A percentile compares a stretch with the other conserved stretches of the same genome.
phyloP scores from a whole-genome alignment of 2,113 vertebrate species.

The Lepisosteus osseus region DNA sequence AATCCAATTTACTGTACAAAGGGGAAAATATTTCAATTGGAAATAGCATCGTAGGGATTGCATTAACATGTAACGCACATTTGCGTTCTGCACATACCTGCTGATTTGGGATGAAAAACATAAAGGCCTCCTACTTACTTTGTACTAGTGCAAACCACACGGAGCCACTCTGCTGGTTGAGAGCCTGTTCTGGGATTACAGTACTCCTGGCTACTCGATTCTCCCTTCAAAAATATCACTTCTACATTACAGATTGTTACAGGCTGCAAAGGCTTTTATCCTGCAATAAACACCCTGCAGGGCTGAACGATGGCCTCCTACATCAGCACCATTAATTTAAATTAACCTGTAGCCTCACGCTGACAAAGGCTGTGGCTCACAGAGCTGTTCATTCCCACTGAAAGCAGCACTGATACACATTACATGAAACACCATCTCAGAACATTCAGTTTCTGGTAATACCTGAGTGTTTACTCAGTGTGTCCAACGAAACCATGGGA shows the following conservation, averaged over 20 bases:
- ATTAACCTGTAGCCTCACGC: not conserved
- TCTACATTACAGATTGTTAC: not conserved
- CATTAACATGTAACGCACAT: too few species aligned
- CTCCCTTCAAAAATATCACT: not conserved
- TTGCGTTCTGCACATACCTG: too few species aligned
- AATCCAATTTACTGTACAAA: too few species aligned
- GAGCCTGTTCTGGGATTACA: not conserved
- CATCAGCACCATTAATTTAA: not conserved
- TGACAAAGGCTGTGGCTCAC: not conserved
- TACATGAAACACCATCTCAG: not conserved
- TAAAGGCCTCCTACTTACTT: too few species aligned
- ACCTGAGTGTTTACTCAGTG: too few species aligned
- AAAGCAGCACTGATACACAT: not conserved
- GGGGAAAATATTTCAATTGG: too few species aligned
- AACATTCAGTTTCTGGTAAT: not conserved
- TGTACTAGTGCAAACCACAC: too few species aligned
- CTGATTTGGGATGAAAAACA: too few species aligned
- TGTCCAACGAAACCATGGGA: too few species aligned
- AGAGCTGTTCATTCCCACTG: not conserved
- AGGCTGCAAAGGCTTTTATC: not conserved
- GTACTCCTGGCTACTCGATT: not conserved
- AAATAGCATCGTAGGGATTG: too few species aligned
- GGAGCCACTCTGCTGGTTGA: not conserved
- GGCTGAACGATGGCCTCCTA: not conserved
- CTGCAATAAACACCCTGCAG: not conserved